Percentiles rank a stretch among this genome's conserved stretches.
Conservation (phyloP, 2,888 invertebrate genomes). For the Campoplex nolae region DNA sequence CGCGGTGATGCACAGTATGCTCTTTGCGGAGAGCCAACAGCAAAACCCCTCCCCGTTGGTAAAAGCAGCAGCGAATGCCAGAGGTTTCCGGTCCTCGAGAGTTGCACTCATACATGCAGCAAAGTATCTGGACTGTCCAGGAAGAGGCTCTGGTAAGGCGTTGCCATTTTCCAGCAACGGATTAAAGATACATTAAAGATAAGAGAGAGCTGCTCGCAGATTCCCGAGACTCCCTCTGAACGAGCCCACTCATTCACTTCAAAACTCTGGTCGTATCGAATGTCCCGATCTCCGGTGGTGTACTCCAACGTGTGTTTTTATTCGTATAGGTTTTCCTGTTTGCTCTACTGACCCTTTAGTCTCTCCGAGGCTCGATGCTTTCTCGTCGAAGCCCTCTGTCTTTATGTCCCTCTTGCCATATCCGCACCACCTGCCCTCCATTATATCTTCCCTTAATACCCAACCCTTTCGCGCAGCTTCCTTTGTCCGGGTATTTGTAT, state of each 20-base stretch:
- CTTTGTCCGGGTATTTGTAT: constrained; percentile 10
- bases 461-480: constrained; percentile 45
- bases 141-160: constrained; percentile 30
- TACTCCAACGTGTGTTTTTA: constrained; percentile 10
- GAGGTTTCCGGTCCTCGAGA: constrained; percentile 51
- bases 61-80: constrained; percentile 53
- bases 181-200: constrained; percentile 65
- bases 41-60: constrained; percentile 47
- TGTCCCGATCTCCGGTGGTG: constrained; percentile 58
- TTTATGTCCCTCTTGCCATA: constrained; percentile 52
- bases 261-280: constrained; percentile 50
- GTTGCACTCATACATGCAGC: constrained; percentile 33
- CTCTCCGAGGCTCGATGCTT: constrained; percentile 18
- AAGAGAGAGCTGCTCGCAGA: not conserved
- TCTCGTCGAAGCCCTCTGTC: constrained; percentile 32
- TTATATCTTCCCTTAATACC: constrained; percentile 38
- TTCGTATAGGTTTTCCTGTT: constrained; percentile 49
- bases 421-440: constrained; percentile 63
- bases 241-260: constrained; percentile 14
- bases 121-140: constrained; percentile 42
- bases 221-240: not conserved
- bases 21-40: constrained; percentile 33
- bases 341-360: constrained; percentile 66
- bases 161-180: constrained; percentile 48
- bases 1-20: constrained; percentile 42